Percentiles rank a stretch among this genome's conserved stretches.
phyloP scores from a whole-genome alignment of 1,140 invertebrate species.

The Phthorimaea operculella region DNA sequence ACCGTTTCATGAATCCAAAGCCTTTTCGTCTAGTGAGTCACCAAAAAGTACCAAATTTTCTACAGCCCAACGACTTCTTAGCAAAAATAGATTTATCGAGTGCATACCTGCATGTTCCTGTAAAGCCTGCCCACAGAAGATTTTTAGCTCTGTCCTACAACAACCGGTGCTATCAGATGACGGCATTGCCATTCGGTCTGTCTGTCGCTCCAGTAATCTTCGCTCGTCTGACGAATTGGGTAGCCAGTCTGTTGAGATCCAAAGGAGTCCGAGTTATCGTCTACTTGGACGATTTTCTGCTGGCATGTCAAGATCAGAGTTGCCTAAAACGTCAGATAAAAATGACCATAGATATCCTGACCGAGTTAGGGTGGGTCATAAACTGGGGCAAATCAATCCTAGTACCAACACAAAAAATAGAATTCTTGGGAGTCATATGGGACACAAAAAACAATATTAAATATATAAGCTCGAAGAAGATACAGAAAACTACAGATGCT shows the following conservation, averaged over 20 bases:
- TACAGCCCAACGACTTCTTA: slow-evolving; percentile 22
- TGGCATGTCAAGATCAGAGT: slow-evolving; percentile 7
- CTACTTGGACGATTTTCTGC: slow-evolving; percentile 14
- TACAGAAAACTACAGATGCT: neutral
- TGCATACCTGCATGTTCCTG: slow-evolving; percentile 45
- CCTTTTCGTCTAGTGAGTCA: slow-evolving; percentile 12
- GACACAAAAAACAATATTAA: neutral
- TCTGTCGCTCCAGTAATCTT: slow-evolving; percentile 13
- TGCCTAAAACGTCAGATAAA: slow-evolving; percentile 7
- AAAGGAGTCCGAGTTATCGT: slow-evolving; percentile 20
- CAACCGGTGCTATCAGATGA: slow-evolving; percentile 18
- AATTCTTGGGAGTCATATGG: slow-evolving; percentile 1
- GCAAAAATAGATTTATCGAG: slow-evolving; percentile 20
- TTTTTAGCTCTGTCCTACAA: slow-evolving; percentile 16
- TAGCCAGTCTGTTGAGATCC: slow-evolving; percentile 12
- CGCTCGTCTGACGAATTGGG: slow-evolving; percentile 17
- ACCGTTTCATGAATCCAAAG: slow-evolving; percentile 4
- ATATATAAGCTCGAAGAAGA: neutral
- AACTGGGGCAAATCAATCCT: neutral
- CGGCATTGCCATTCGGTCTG: slow-evolving; percentile 20
- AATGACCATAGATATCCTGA: slow-evolving; percentile 14
- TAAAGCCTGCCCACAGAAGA: slow-evolving; percentile 11
- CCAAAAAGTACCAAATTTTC: slow-evolving; percentile 10
- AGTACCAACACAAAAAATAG: neutral
- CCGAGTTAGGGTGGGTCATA: slow-evolving; percentile 17